Percentiles rank a stretch among this genome's conserved stretches.
These are phyloP conservation scores for Papilio xuthus DNA, from an alignment of 1,140 invertebrate genomes.

Conservation along the genomic window DNA sequence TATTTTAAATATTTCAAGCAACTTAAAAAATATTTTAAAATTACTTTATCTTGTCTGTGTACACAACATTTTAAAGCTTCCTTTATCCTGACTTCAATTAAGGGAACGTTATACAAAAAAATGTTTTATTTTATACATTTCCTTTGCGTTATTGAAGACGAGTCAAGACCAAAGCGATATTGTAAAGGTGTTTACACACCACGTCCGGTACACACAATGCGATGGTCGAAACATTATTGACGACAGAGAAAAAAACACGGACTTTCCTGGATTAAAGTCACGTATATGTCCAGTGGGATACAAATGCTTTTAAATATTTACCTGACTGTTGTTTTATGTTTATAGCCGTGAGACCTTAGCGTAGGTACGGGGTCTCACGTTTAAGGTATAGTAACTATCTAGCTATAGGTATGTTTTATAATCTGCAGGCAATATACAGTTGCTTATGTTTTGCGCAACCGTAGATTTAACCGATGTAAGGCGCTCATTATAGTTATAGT, in stretches of 20 bases:
- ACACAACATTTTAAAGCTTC: background rate
- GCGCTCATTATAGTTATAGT: no score
- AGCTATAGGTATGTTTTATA: background rate
- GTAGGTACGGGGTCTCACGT: background rate
- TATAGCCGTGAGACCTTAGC: conserved; percentile 1
- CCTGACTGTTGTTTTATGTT: background rate
- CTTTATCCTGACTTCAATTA: conserved; percentile 8
- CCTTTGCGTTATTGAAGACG: conserved; percentile 37
- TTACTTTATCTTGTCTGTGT: background rate
- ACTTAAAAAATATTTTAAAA: no score
- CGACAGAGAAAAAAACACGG: conserved; percentile 25
- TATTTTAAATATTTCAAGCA: no score
- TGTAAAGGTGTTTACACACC: conserved; percentile 43
- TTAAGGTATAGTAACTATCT: background rate
- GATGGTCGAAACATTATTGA: conserved; percentile 20
- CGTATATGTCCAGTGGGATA: conserved; percentile 16
- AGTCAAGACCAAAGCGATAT: conserved; percentile 29
- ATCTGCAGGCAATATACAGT: no score
- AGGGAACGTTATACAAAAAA: conserved; percentile 29
- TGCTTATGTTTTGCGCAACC: no score
- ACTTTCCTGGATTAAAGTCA: conserved; percentile 33
- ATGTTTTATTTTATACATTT: conserved; percentile 31
- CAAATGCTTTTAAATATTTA: conserved; percentile 13
- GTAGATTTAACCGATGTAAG: no score
- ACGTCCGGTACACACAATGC: conserved; percentile 39